Base-by-base conservation (phyloP, 53 echinoderm and acorn worm species). In the Holothuria scabra region DNA sequence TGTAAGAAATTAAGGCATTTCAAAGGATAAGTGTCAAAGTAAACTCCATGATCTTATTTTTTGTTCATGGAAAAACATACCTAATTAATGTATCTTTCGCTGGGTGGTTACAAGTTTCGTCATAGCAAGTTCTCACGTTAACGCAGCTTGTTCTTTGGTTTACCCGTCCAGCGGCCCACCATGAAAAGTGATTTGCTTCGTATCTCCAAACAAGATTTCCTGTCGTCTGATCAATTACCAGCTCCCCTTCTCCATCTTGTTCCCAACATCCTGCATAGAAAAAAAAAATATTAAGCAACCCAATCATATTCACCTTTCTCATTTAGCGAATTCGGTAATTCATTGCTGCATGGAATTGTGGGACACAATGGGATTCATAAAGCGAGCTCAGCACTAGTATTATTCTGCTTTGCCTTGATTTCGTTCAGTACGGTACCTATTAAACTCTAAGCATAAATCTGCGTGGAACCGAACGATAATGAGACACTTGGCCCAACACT, bases 111-210 rank as follows among this genome's bases (percentile, higher is more conserved):
- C 95, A 95, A 33, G 35, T 84, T 24, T 26, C 67, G 56, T 95
- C 95, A 41, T 84, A 87, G 66, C 95, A 95, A 6, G 90, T 86
- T 33, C 84, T 83, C 37, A 88, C 95, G 11, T 57, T 83, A 0
- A 95, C 90, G 30, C 95, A 95, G 68, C 95, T 95, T 6, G 88
- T 82, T 2, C 58, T 24, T 28, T 61, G 63, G 86, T 87, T 88
- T 0, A 79, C 78, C 29, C 84, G 69, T 6, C 88, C 95, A 20
- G 92, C 92, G 20, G 95, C 95, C 95, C 95, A 95, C 95, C 95
- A 95, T 41, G 86, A 82, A 62, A 95, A 90, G 59, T 90, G 89
- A 8, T 71, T 72, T 11, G 95, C 95, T 21, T 88, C 58, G 58
- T 92, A 95, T 29, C 66, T 61, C 95, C 95, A 95, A 56, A 90